Conservation (phyloP, 1,140 invertebrate species). For the Monomorium pharaonis region DNA sequence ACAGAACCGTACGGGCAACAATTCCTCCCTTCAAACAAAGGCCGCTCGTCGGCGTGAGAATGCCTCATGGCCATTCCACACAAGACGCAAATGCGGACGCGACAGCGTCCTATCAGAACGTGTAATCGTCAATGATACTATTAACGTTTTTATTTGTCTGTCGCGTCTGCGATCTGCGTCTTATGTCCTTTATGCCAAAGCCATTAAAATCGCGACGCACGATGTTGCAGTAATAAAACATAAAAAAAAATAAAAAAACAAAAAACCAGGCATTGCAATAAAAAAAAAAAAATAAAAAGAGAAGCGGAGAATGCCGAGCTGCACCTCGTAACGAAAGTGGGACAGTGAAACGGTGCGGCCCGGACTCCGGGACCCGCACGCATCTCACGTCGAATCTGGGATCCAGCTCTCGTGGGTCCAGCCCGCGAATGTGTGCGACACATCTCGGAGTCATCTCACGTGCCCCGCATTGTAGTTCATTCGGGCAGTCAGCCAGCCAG, state of each 20-base stretch:
- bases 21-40: constrained; percentile 6
- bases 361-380: constrained; percentile 10
- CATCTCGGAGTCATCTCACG: constrained; percentile 52
- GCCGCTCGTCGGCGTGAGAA: constrained; percentile 9
- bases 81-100: too few relatives aligned
- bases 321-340: constrained; percentile 16
- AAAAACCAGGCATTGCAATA: not conserved
- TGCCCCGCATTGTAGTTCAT: constrained; percentile 56
- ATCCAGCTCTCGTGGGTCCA: constrained; percentile 5
- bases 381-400: constrained; percentile 50
- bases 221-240: not conserved
- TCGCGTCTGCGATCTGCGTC: too few relatives aligned
- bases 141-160: too few relatives aligned
- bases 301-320: not conserved
- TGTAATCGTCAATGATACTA: too few relatives aligned
- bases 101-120: too few relatives aligned
- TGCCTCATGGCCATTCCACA: too few relatives aligned
- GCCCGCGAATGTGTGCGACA: constrained; percentile 1
- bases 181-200: not conserved
- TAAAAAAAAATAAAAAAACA: not conserved
- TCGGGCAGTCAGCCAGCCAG: constrained; percentile 34
- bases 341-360: constrained; percentile 30
- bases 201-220: constrained; percentile 20
- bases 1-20: not conserved
- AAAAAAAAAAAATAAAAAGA: not conserved